These are phyloP conservation scores for Myodes glareolus DNA, from an alignment of 2,113 vertebrate species.

Conservation along the genomic window DNA sequence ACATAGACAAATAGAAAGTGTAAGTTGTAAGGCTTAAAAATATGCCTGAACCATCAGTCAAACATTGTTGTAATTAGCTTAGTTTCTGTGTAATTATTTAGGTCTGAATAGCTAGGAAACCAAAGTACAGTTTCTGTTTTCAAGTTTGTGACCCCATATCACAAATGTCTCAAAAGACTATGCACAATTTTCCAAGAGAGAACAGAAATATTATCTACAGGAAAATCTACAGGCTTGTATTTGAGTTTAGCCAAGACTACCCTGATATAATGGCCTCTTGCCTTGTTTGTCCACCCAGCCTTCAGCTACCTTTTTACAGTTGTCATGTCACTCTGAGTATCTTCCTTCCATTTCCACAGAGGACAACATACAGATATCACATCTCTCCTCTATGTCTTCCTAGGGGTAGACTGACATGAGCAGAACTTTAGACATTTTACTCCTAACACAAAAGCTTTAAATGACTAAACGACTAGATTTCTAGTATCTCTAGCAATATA, in stretches of 20 bases:
- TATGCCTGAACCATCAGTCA: too few species aligned
- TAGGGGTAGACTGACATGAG: not conserved
- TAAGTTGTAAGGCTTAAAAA: too few species aligned
- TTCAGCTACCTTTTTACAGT: not conserved
- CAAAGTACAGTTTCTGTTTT: too few species aligned
- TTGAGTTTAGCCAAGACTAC: not conserved
- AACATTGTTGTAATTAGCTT: too few species aligned
- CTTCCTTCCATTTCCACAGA: not conserved
- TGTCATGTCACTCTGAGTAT: not conserved
- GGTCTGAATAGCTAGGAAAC: too few species aligned
- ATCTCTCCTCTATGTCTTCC: not conserved
- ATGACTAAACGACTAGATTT: not conserved
- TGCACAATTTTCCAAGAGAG: not conserved
- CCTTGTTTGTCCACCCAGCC: not conserved
- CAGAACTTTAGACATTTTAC: not conserved
- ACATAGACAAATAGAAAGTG: too few species aligned
- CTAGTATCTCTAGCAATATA: too few species aligned
- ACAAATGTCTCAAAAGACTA: not conserved
- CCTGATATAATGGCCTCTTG: not conserved
- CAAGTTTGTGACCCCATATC: not conserved
- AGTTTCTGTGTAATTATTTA: too few species aligned
- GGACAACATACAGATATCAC: not conserved
- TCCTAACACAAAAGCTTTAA: not conserved
- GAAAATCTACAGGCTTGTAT: not conserved
- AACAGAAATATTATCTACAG: not conserved